Evolutionary conservation across 92 coral and sea anemone species (phyloP), one percentile per base, ranked within the genome.

Genomic region (Meandrina meandrites): DNA sequence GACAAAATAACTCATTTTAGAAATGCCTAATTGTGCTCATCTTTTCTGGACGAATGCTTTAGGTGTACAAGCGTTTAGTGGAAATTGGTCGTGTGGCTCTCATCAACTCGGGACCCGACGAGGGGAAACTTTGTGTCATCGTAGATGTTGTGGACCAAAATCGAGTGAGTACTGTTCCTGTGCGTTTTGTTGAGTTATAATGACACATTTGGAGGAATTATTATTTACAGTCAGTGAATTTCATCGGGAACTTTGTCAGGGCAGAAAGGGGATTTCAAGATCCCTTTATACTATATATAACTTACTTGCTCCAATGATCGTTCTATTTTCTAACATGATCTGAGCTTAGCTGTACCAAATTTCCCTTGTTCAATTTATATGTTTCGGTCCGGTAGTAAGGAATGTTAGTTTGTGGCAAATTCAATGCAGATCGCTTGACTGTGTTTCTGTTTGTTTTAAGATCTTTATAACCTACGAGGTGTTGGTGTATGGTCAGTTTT

Each of bases 11-110:
- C 92, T 81, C 75, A 36, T 14, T 53, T 66, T 27, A 69, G 11
- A 16, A 57, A 31, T 28, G 79, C 68, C 81, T 78, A 71, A 80
- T 78, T 85, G 84, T 68, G 36, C 85, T 78, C 27, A 84, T 79
- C 68, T 73, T 54, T 76, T 34, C 51, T 85, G 84, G 48, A 82
- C 71, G 54, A 88, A 66, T 90, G 86, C 91, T 68, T 67, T 87
- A 96, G 99, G 99, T 96, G 78, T 96, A 89, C 94, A 91, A 92
- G 86, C 99, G 99, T 88, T 96, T 96, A 85, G 99, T 96, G 64
- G 97, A 96, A 93, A 92, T 96, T 84, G 99, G 99, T 78, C 99
- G 99, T 69, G 94, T 96, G 83, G 99, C 99, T 60, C 86, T 96
- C 82, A 92, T 96, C 77, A 96, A 96, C 87, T 89, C 95, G 2